Percentiles rank a stretch among this genome's conserved stretches.
Conservation (phyloP, 1,140 invertebrate species). For the Sycophila sp. region DNA sequence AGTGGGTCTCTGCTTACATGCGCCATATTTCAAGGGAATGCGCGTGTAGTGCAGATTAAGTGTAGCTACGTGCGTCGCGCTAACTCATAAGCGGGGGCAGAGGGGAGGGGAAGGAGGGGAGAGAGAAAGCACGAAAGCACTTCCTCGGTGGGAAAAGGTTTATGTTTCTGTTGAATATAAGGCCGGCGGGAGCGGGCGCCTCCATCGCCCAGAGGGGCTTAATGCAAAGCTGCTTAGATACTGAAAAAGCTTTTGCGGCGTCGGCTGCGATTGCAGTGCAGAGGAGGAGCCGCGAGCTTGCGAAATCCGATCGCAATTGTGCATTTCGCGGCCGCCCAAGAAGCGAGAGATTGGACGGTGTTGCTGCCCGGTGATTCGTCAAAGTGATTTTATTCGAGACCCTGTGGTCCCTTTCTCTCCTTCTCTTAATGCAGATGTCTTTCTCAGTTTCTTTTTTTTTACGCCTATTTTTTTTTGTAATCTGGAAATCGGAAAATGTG, state of each 20-base stretch:
- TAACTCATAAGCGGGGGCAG: background rate
- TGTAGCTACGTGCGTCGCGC: background rate
- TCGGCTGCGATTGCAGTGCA: no score
- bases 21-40: conserved; percentile 2
- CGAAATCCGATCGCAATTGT: no score
- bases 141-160: conserved; percentile 3
- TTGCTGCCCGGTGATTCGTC: no score
- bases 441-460: no score
- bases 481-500: no score
- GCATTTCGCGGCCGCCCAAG: no score
- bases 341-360: no score
- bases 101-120: background rate
- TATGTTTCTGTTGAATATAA: conserved; percentile 20
- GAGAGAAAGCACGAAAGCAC: background rate
- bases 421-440: no score
- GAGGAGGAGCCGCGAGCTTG: no score
- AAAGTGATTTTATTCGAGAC: no score
- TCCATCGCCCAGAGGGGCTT: no score
- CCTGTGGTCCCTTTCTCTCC: background rate
- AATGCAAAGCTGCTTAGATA: conserved; percentile 21
- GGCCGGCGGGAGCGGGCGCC: background rate
- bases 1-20: background rate
- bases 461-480: no score
- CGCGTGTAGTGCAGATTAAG: conserved; percentile 12
- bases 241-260: conserved; percentile 13